Base-by-base conservation (phyloP, 2,888 invertebrate species). In the Sturmia bella region DNA sequence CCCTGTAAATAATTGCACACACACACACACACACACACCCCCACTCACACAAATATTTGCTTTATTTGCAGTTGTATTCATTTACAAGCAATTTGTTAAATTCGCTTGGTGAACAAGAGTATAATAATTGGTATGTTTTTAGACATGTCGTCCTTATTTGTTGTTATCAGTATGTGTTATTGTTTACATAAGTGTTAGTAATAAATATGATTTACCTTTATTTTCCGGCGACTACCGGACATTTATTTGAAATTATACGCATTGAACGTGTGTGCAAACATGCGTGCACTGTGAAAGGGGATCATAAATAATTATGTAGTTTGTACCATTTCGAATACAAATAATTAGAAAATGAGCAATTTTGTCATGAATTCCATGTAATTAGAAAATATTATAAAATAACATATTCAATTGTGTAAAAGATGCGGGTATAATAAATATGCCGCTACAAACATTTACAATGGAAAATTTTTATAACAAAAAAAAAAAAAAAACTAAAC, bases 21-120 rank as follows among this genome's bases (percentile, higher is more conserved):
- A 32, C 37, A 9, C n/a, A 2, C n/a, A 41, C 37, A 54, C 19
- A 12, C 21, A 43, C 21, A 32, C 21, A 13, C 9, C 39, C 9
- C 12, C 41, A 19, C n/a, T 41, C 41, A 43, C 9, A 9, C 3
- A 54, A 54, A 37, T 57, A 43, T 56, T 56, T 59, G 5, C 15
- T 17, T 52, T 57, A 27, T 27, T 24, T 75, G 43, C 17, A 32
- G 39, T 59, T 76, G 50, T 52, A 27, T 41, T 50, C 32, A 80
- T 80, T 80, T 81, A 73, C 70, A 77, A 77, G 39, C 81, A 73
- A 81, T 81, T 81, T 81, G 81, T 73, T 81, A 77, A 81, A 81
- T 81, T 77, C 66, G 68, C 77, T 48, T 56, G 68, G 37, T 61
- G 61, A 72, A 68, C 66, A 77, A 81, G 50, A 77, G 77, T n/a